phyloP scores from a whole-genome alignment of 2,113 vertebrate species.

The Megaceryle torquata region DNA sequence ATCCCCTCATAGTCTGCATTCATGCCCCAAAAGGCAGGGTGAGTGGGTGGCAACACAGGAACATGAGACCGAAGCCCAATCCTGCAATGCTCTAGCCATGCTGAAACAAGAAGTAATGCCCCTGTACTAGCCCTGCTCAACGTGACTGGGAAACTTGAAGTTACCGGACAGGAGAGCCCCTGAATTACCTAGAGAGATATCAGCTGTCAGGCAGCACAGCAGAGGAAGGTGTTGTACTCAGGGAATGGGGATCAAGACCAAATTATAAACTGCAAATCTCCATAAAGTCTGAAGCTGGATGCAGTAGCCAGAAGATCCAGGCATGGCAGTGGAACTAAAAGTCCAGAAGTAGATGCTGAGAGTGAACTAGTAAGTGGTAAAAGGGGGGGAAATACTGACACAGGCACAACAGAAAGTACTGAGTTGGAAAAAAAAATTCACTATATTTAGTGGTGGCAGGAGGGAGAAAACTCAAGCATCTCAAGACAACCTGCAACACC shows the following conservation, averaged over 20 bases:
- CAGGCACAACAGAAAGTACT: neutral
- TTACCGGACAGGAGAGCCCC: neutral
- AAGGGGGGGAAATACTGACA: neutral
- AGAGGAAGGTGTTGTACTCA: neutral
- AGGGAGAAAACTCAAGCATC: neutral
- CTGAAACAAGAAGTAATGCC: rapidly evolving
- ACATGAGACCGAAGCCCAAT: rapidly evolving
- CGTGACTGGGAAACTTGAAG: rapidly evolving
- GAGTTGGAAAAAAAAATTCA: neutral
- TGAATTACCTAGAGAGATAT: neutral
- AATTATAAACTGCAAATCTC: neutral
- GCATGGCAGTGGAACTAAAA: neutral
- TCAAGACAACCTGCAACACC: neutral
- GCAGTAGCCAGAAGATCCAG: neutral
- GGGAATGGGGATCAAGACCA: neutral
- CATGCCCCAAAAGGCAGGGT: neutral
- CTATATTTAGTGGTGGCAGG: no score
- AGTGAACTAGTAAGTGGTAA: neutral
- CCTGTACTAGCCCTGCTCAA: neutral
- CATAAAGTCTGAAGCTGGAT: neutral
- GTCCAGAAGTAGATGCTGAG: neutral
- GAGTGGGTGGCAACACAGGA: neutral
- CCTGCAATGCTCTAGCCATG: neutral
- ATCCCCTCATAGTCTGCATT: neutral
- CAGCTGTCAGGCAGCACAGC: neutral